A percentile compares a stretch with the other conserved stretches of the same genome.
These are phyloP conservation scores for Hycleus cichorii DNA, from an alignment of 1,140 invertebrate genomes.

Conservation along the genomic window DNA sequence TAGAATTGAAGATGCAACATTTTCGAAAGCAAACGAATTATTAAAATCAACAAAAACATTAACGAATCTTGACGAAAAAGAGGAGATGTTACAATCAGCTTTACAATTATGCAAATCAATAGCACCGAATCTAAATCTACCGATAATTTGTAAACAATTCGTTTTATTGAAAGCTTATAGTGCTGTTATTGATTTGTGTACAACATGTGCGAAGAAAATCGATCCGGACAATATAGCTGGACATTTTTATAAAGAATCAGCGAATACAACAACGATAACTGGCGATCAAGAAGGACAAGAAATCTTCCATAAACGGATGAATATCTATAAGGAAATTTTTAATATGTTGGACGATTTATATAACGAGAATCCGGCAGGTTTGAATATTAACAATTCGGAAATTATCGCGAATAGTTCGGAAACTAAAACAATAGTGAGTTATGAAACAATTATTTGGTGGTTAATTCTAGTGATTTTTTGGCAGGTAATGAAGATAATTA, in stretches of 20 bases:
- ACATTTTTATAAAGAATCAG: constrained; percentile 83
- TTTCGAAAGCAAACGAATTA: constrained; percentile 87
- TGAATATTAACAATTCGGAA: not conserved
- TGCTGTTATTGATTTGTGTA: constrained; percentile 82
- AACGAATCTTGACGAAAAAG: constrained; percentile 61
- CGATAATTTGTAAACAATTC: constrained; percentile 70
- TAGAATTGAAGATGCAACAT: constrained; percentile 90
- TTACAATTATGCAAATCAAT: constrained; percentile 82
- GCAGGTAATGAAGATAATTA: constrained; percentile 22
- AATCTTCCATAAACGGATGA: constrained; percentile 65
- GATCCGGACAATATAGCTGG: constrained; percentile 85
- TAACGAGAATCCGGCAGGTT: constrained; percentile 28
- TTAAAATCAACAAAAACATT: constrained; percentile 68
- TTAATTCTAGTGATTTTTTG: not conserved
- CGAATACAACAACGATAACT: constrained; percentile 41
- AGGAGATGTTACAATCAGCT: constrained; percentile 67
- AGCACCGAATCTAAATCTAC: constrained; percentile 68
- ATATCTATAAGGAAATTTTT: constrained; percentile 83
- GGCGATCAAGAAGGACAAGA: constrained; percentile 65
- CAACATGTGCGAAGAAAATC: constrained; percentile 72
- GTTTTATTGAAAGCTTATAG: constrained; percentile 71
- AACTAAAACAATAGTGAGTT: no score
- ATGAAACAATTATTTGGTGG: no score
- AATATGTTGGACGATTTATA: constrained; percentile 72
- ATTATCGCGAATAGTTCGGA: constrained; percentile 3